Evolutionary conservation across 2,888 invertebrate species (phyloP), one percentile per base, ranked within the genome.

Genomic region (Conistra vaccinii): DNA sequence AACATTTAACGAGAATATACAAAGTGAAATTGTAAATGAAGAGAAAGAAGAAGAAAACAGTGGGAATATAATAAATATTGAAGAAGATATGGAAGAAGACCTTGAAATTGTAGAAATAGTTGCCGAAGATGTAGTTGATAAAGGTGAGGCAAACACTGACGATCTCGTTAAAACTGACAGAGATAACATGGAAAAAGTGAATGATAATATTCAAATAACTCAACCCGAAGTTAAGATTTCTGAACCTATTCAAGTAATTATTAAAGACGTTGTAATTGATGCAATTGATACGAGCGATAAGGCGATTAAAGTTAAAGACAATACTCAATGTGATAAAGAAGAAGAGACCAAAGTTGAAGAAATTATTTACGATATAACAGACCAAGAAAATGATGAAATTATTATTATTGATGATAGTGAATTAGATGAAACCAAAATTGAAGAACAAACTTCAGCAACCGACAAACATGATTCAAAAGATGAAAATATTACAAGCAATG

Each of bases 391-490:
- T 70, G 75, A 80, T 57, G 75, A 79, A 67, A 72, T 77, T 45
- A 79, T 78, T 63, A 76, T 76, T 69, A 78, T 73, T 69, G 81
- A 74, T 69, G 78, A 85, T 48, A 85, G 77, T 76, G 76, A 72
- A 63, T 65, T 70, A 53, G 48, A 80, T 29, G 70, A 81, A 61
- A 76, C 62, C 7, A 76, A 76, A 69, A 61, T 68, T 48, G 35
- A 61, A 48, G 72, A 68, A 42, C 12, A 23, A 26, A 20, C 23
- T 23, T 10, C 29, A n/a, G 62, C 5, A 65, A 74, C 20, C 48
- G 39, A 66, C 35, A 42, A 65, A 45, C 20, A 35, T 29, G 26
- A 26, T 48, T 35, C 23, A 35, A 65, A 69, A 63, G 32, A 20
- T 53, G 32, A 55, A 73, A 65, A 73, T 26, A 58, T 39, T 42